Base-by-base conservation (phyloP, 2,888 invertebrate genomes). In the Diplolepis rosae region DNA sequence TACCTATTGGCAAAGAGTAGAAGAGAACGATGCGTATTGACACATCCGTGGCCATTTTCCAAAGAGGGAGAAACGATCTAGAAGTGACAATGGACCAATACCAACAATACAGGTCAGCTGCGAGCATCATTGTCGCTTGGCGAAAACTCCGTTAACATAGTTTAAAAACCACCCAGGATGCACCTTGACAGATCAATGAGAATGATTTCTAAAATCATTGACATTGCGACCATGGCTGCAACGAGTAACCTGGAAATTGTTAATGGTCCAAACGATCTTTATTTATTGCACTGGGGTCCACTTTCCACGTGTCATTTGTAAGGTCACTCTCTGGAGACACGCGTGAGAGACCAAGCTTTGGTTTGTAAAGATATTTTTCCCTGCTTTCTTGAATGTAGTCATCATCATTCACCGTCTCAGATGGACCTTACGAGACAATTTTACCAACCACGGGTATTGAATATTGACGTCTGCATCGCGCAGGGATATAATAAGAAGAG, bases 241-340 rank as follows among this genome's bases (percentile, higher is more conserved):
- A 27, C 39, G 39, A 39, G 61, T 61, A 61, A 61, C 35, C 35
- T 35, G 56, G 70, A 72, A 75, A 72, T 68, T 66, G 71, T 67
- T 71, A 72, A 75, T 75, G 72, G 72, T 72, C 48, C 50, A 68
- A 69, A 68, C 67, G 48, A 30, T 67, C 15, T 69, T 70, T 73
- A 72, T 75, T 75, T 75, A 75, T 75, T 75, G 69, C 54, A 66
- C 27, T 48, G 18, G 30, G 65, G 65, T 48, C 72, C 42, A 68
- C 35, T 66, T 69, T 71, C 54, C 73, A 70, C 71, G 75, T 73
- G 73, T 71, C 70, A 71, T 68, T 68, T 73, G 72, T 72, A 69
- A 61, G 66, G 71, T 75, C 75, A 75, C 71, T 75, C 68, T 71
- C 72, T 56, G 71, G 72, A 72, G 72, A 75, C 72, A 75, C 66